Percentiles rank a stretch among this genome's conserved stretches.
phyloP scores from a whole-genome alignment of 1,140 invertebrate genomes.

The Sogatella furcifera region DNA sequence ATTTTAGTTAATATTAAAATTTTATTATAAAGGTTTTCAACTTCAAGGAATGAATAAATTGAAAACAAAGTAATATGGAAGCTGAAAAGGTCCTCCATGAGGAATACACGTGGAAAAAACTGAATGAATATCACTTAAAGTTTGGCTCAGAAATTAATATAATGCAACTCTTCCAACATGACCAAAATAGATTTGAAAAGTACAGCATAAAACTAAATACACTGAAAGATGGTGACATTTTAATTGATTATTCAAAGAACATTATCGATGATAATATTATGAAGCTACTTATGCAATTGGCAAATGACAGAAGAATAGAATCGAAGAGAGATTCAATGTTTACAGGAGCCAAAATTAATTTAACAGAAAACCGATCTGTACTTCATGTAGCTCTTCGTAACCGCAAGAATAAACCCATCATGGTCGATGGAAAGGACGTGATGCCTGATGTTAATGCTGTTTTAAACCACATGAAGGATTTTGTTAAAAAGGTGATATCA shows the following conservation, averaged over 20 bases:
- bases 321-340: slow-evolving; percentile 89
- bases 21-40: too few relatives aligned
- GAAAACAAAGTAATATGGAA: slow-evolving; percentile 30
- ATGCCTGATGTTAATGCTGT: slow-evolving; percentile 90
- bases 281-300: slow-evolving; percentile 64
- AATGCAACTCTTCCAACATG: slow-evolving; percentile 59
- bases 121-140: slow-evolving; percentile 56
- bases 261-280: slow-evolving; percentile 70
- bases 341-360: slow-evolving; percentile 89
- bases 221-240: slow-evolving; percentile 74
- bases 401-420: slow-evolving; percentile 60
- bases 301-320: slow-evolving; percentile 63
- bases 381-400: slow-evolving; percentile 94
- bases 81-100: slow-evolving; percentile 40
- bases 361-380: slow-evolving; percentile 93
- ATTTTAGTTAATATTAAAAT: too few relatives aligned
- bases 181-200: slow-evolving; percentile 66
- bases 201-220: slow-evolving; percentile 62
- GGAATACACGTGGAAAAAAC: slow-evolving; percentile 19
- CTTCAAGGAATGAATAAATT: too few relatives aligned
- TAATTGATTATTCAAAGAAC: slow-evolving; percentile 96
- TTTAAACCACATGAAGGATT: slow-evolving; percentile 89
- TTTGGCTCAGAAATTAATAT: slow-evolving; percentile 63
- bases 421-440: slow-evolving; percentile 85
- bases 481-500: slow-evolving; percentile 56